Conservation (phyloP, 2,888 invertebrate genomes). For the Tiliacea aurago region DNA sequence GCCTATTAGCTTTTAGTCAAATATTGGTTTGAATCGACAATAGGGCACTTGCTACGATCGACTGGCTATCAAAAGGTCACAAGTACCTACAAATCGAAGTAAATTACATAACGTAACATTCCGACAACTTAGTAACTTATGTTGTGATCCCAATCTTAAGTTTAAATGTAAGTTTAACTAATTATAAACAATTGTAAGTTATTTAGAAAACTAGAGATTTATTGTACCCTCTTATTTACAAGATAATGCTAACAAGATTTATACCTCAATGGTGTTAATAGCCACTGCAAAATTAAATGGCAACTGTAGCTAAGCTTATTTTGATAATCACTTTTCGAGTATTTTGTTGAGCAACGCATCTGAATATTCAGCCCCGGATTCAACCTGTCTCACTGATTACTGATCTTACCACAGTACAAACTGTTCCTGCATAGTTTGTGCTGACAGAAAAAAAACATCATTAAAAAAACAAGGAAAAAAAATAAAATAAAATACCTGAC, state of each 20-base stretch:
- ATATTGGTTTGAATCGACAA: slow-evolving; percentile 52
- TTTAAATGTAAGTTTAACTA: slow-evolving; percentile 45
- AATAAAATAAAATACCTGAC: too few species aligned
- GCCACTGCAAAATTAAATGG: not conserved
- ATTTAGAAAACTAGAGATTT: slow-evolving; percentile 37
- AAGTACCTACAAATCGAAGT: slow-evolving; percentile 28
- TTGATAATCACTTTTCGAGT: not conserved
- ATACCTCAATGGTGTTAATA: not conserved
- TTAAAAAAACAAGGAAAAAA: not conserved
- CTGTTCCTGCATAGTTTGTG: not conserved
- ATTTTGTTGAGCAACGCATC: too few species aligned
- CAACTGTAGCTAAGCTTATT: not conserved
- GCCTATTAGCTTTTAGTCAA: slow-evolving; percentile 26
- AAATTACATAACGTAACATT: slow-evolving; percentile 49
- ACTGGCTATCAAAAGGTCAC: slow-evolving; percentile 51
- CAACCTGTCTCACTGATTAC: not conserved
- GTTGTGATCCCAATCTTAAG: slow-evolving; percentile 44
- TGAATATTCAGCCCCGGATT: not conserved
- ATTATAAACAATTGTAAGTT: slow-evolving; percentile 31
- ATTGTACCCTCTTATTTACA: not conserved
- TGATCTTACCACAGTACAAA: not conserved
- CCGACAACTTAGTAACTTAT: slow-evolving; percentile 27
- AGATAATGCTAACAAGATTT: slow-evolving; percentile 11
- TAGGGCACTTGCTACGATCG: slow-evolving; percentile 21
- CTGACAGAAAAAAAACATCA: not conserved